phyloP scores from a whole-genome alignment of 2,888 invertebrate species.

The Syrista parreyssii region DNA sequence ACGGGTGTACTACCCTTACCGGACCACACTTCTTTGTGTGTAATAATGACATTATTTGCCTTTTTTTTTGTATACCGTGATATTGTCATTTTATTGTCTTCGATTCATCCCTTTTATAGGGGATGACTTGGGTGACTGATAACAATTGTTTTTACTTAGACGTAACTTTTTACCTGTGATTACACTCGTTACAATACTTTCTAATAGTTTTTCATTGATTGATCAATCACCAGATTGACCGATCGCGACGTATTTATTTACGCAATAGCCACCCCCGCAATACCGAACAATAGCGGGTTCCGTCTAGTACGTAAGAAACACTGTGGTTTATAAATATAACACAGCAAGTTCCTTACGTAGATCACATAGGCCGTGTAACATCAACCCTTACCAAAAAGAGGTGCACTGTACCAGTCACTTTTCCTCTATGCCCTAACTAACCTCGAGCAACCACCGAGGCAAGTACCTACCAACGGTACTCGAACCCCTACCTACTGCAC shows the following conservation, averaged over 20 bases:
- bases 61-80: background rate
- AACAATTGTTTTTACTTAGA: background rate
- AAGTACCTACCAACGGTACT: background rate
- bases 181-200: background rate
- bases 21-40: background rate
- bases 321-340: background rate
- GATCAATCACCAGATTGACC: background rate
- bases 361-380: background rate
- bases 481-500: background rate
- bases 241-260: background rate
- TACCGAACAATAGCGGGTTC: background rate
- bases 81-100: background rate
- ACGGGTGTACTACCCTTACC: slow-evolving; percentile 53
- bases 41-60: background rate
- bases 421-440: background rate
- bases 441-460: background rate
- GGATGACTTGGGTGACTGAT: background rate
- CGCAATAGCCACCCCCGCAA: background rate
- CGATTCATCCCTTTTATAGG: background rate
- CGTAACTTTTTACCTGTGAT: background rate
- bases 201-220: background rate
- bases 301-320: background rate
- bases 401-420: background rate
- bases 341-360: background rate
- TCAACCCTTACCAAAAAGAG: background rate